Conservation (phyloP, 1,140 invertebrate species). For the Lepidurus packardi region DNA sequence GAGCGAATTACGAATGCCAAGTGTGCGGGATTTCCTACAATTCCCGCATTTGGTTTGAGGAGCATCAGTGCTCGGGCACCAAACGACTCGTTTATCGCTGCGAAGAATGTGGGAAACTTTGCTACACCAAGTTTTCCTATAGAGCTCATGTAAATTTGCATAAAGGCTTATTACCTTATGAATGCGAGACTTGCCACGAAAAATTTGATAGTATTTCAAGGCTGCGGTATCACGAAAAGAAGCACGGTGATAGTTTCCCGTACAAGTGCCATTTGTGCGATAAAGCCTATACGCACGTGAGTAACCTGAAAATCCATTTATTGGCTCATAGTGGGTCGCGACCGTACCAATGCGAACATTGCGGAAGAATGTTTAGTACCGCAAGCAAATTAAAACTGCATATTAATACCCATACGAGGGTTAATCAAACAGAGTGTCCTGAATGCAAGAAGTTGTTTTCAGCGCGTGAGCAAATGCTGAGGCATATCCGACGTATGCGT, state of each 20-base stretch:
- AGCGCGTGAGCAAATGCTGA: background rate
- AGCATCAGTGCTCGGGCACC: background rate
- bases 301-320: constrained; percentile 3
- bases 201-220: background rate
- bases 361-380: background rate
- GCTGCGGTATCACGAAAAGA: constrained; percentile 3
- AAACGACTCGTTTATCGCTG: background rate
- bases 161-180: background rate
- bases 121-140: background rate
- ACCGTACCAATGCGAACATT: background rate
- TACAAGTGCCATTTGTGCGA: constrained; percentile 3
- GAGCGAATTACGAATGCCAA: constrained; percentile 8
- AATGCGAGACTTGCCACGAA: background rate
- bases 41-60: background rate
- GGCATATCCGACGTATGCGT: background rate
- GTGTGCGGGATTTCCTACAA: background rate
- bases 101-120: constrained; percentile 2
- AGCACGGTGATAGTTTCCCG: background rate
- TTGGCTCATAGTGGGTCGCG: background rate
- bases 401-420: background rate
- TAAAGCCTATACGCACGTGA: background rate
- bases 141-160: background rate
- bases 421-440: background rate
- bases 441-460: background rate
- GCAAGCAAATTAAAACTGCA: background rate